Base-by-base conservation (phyloP, 2,797 vertebrate species). In the Falco rusticolus region DNA sequence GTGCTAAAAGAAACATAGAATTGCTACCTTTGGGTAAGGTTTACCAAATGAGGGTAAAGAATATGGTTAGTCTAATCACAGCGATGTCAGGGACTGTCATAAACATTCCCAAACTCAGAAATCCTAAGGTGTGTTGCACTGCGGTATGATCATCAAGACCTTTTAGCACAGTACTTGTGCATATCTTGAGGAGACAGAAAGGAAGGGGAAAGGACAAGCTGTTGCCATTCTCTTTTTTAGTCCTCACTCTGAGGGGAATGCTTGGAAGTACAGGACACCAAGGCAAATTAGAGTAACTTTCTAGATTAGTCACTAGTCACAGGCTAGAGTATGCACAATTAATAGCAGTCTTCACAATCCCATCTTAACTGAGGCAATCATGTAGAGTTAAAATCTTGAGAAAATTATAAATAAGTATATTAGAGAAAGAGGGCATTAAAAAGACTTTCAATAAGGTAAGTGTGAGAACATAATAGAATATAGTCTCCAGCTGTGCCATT, bases 21-120 rank as follows among this genome's bases (percentile, higher is more conserved):
- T 50, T 57, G 29, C 34, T 47, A 41, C 24, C 29, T 59, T 83
- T 45, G 29, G 11, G 41, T 31, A 16, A 86, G 25, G 6, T 71
- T 90, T 77, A 33, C 24, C 22, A 25, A 29, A 25, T 37, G 31
- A 74, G 8, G 7, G 4, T 57, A 51, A 79, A 75, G 33, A 61
- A 24, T 16, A 20, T 2, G 3, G 11, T 75, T 71, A 48, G n/a
- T 48, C 50, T 57, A 43, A 82, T 37, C 28, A 26, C 22, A 66
- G 4, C 1, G 0, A n/a, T 6, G 5, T 45, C 56, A 70, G 13
- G 5, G 29, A 37, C 28, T 22, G 13, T 13, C 0, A 1, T 16
- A 60, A 75, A 68, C 10, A 17, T 51, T 64, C 28, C 41, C 6
- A 56, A 19, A 31, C 31, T 84, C 68, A 56, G 60, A 91, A 80